Base-by-base conservation (phyloP, 1,140 invertebrate genomes). In the Apolygus lucorum region DNA sequence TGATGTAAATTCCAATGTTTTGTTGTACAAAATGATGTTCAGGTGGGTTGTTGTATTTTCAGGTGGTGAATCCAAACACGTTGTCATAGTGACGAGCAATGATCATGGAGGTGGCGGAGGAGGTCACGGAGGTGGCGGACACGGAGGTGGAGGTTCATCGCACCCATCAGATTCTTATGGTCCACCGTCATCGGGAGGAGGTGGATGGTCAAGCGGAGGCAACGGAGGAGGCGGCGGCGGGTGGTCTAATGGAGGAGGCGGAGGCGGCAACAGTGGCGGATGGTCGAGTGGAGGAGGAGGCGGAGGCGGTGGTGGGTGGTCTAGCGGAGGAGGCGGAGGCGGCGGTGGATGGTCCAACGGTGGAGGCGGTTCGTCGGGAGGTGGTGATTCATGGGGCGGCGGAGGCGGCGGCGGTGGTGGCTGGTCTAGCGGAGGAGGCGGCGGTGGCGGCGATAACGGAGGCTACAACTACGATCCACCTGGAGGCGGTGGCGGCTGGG, bases 91-190 rank as follows among this genome's bases (percentile, higher is more conserved):
- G n/a, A 69, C 52, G 17, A 67, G 63, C 66, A 52, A 68, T 14
- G 69, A 49, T 24, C 64, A 66, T 49, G 69, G 72, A 1, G 63
- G 65, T 25, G 65, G 66, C 17, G 68, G 69, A 27, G 71, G 71
- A 27, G 71, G 71, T 26, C 28, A 26, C 52, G 70, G 70, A 28
- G 62, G n/a, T n/a, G n/a, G 64, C 63, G 70, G 70, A 59, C 27
- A 28, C n/a, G 63, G 63, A 8, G 25, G 28, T 28, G 52, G 52
- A 25, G 34, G 63, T 2, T 28, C 24, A 64, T 21, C 63, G 68
- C 8, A 28, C 63, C 25, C 28, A 63, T 24, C 29, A 29, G 14
- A 28, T n/a, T 29, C 8, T 17, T 28, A 28, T 17, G 64, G 27
- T 17, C 64, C 27, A 29, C 28, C 26, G 14, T 24, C 25, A 63